Conservation (phyloP, 2,797 vertebrate species). For the Phaenicophaeus curvirostris region DNA sequence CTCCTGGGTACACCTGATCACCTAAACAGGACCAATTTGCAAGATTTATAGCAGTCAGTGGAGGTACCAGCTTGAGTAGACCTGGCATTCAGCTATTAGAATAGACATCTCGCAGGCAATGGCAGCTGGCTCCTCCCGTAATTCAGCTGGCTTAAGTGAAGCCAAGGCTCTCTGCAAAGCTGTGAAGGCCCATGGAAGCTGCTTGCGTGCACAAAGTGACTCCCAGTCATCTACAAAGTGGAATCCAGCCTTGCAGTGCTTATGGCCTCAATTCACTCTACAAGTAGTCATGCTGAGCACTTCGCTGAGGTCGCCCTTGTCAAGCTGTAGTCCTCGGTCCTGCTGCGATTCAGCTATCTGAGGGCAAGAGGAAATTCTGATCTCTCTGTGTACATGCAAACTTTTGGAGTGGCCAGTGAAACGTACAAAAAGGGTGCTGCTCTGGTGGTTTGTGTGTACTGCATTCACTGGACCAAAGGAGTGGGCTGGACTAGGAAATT, state of each 20-base stretch:
- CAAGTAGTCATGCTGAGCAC: background rate
- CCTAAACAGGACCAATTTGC: background rate
- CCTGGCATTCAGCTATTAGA: background rate
- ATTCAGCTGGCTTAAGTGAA: rapidly evolving
- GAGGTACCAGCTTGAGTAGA: background rate
- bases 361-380: background rate
- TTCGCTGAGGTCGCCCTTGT: background rate
- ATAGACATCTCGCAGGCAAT: background rate
- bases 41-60: background rate
- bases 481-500: background rate
- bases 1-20: background rate
- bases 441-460: background rate
- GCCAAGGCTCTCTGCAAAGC: background rate
- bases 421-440: background rate
- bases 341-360: background rate
- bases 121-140: background rate
- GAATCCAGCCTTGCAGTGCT: background rate
- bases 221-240: rapidly evolving
- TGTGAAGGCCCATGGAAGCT: background rate
- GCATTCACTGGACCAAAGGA: background rate
- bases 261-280: background rate
- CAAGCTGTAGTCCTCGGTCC: background rate
- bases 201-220: background rate
- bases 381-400: background rate
- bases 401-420: background rate